Percentiles rank a stretch among this genome's conserved stretches.
phyloP scores from a whole-genome alignment of 2,888 invertebrate species.

The Noctuana brunneofusca region DNA sequence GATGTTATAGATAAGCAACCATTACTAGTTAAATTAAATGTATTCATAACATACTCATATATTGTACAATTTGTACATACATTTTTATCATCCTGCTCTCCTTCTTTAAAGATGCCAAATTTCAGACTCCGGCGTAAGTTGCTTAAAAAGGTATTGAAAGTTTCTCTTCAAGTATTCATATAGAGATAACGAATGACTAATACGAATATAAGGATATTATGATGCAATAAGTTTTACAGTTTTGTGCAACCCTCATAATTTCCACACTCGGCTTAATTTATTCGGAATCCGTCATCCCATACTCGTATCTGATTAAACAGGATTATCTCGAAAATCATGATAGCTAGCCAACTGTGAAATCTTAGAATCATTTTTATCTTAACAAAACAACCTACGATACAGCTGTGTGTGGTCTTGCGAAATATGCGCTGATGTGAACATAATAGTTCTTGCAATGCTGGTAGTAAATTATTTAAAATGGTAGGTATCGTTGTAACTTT shows the following conservation, averaged over 20 bases:
- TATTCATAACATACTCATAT: too few relatives aligned
- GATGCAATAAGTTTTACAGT: background rate
- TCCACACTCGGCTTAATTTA: slow-evolving; percentile 1
- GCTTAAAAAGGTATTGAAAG: too few relatives aligned
- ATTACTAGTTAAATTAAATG: too few relatives aligned
- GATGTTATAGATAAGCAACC: too few relatives aligned
- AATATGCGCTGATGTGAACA: slow-evolving; percentile 17
- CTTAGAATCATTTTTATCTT: slow-evolving; percentile 28
- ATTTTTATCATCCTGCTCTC: too few relatives aligned
- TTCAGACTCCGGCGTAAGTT: too few relatives aligned
- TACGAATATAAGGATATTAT: background rate
- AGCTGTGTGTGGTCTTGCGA: slow-evolving; percentile 25
- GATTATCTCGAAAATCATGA: slow-evolving; percentile 40
- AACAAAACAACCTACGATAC: slow-evolving; percentile 16
- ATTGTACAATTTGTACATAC: too few relatives aligned
- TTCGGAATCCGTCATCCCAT: slow-evolving; percentile 26
- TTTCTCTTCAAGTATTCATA: too few relatives aligned
- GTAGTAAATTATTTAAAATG: background rate
- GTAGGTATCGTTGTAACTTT: background rate
- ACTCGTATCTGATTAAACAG: slow-evolving; percentile 32
- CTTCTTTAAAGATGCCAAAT: too few relatives aligned
- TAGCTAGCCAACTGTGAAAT: slow-evolving; percentile 35
- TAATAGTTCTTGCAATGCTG: slow-evolving; percentile 5
- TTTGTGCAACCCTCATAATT: slow-evolving; percentile 3
- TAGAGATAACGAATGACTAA: too few relatives aligned